Conservation (phyloP, 2,797 vertebrate species). For the Dicrostonyx torquatus region DNA sequence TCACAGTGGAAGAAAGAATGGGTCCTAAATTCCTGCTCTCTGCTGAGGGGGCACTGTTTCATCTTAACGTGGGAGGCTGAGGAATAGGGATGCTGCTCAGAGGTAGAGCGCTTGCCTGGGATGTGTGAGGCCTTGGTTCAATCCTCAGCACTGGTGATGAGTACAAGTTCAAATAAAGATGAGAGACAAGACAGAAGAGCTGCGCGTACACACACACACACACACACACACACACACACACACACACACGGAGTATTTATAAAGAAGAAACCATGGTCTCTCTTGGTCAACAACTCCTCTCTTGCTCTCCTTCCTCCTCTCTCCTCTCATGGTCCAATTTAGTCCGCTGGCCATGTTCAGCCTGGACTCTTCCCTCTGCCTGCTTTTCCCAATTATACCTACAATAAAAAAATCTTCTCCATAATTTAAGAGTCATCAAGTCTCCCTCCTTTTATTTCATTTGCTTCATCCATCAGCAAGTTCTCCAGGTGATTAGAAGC, state of each 20-base stretch:
- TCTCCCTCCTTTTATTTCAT: background rate
- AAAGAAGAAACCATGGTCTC: background rate
- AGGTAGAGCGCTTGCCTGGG: background rate
- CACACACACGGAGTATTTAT: background rate
- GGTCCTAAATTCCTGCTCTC: background rate
- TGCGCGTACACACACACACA: fast-evolving
- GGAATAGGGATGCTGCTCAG: background rate
- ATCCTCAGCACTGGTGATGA: too few species aligned
- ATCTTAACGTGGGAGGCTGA: background rate
- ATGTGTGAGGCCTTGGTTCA: background rate
- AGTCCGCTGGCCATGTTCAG: background rate
- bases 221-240: too few species aligned
- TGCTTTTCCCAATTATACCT: too few species aligned
- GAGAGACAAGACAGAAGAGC: background rate
- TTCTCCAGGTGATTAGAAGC: background rate
- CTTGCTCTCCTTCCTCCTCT: background rate
- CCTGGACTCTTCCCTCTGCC: background rate
- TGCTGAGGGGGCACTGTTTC: background rate
- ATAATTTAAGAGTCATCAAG: background rate
- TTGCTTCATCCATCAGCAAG: background rate
- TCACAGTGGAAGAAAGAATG: slow-evolving; percentile 9
- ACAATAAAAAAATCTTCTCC: background rate
- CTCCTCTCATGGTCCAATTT: background rate
- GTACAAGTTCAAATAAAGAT: slow-evolving; percentile 16
- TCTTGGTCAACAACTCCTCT: background rate